Conservation (phyloP, 1,140 invertebrate species). For the Papilio dardanus region DNA sequence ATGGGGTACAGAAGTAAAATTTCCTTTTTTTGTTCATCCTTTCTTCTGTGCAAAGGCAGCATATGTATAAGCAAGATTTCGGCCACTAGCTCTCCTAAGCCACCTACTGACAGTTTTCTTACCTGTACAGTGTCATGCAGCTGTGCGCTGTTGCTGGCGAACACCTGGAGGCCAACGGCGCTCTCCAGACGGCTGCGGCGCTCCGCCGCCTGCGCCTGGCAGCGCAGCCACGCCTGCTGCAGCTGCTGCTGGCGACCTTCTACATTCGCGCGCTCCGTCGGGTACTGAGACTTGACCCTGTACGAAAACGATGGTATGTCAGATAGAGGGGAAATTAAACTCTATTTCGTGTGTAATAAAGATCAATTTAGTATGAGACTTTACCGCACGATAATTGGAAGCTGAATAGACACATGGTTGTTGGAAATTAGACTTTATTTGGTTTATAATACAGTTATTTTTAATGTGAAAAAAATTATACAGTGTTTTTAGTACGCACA, state of each 20-base stretch:
- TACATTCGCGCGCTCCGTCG: conserved; percentile 93
- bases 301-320: conserved; percentile 16
- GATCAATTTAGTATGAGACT: neutral
- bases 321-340: neutral
- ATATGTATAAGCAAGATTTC: no score
- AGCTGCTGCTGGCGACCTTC: conserved; percentile 93
- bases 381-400: no score
- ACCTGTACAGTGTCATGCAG: conserved; percentile 78
- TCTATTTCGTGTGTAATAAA: neutral
- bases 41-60: no score
- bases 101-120: neutral
- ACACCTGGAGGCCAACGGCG: conserved; percentile 97
- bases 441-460: no score
- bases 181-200: conserved; percentile 92
- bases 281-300: conserved; percentile 95
- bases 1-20: no score
- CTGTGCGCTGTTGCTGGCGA: conserved; percentile 88
- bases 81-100: neutral
- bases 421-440: no score
- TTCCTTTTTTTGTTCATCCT: no score
- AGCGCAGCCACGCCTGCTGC: conserved; percentile 92
- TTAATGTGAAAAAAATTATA: no score
- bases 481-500: no score
- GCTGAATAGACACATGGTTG: no score
- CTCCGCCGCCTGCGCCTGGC: conserved; percentile 92